phyloP scores from a whole-genome alignment of 2,113 vertebrate genomes.

The Cyprinodon tularosa region DNA sequence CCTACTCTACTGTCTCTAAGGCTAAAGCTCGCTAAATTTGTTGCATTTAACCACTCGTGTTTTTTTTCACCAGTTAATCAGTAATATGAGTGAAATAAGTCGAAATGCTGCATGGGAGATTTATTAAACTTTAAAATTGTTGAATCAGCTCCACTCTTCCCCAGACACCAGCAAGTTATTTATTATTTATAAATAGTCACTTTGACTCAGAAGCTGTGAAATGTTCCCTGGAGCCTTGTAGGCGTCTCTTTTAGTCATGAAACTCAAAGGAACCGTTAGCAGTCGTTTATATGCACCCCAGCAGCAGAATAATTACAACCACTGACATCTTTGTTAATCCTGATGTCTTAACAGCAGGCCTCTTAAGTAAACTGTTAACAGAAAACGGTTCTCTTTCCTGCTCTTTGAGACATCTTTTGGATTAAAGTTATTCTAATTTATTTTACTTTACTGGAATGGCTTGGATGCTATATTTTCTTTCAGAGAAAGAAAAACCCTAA shows the following conservation, averaged over 20 bases:
- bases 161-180: slow-evolving; percentile 12
- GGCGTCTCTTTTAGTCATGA: slow-evolving; percentile 44
- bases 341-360: not conserved
- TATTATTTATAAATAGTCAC: slow-evolving; percentile 52
- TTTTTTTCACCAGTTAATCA: slow-evolving; percentile 5
- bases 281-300: slow-evolving; percentile 33
- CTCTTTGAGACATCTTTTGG: not conserved
- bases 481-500: not conserved
- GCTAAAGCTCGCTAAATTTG: not conserved
- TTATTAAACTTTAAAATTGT: not conserved
- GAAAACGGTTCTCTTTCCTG: not conserved
- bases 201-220: slow-evolving; percentile 27
- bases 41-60: not conserved
- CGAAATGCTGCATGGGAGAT: not conserved
- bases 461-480: not conserved
- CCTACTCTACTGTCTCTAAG: too few species aligned
- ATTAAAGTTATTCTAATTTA: not conserved
- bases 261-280: slow-evolving; percentile 1
- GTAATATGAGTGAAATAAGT: not conserved
- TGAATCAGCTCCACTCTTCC: not conserved
- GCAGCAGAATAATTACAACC: slow-evolving; percentile 14
- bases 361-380: too few species aligned
- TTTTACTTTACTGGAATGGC: not conserved
- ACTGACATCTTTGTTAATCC: not conserved
- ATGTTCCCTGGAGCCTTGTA: slow-evolving; percentile 40